Evolutionary conservation across 1,140 invertebrate species (phyloP).

Genomic region (Zaprionus inermis): DNA sequence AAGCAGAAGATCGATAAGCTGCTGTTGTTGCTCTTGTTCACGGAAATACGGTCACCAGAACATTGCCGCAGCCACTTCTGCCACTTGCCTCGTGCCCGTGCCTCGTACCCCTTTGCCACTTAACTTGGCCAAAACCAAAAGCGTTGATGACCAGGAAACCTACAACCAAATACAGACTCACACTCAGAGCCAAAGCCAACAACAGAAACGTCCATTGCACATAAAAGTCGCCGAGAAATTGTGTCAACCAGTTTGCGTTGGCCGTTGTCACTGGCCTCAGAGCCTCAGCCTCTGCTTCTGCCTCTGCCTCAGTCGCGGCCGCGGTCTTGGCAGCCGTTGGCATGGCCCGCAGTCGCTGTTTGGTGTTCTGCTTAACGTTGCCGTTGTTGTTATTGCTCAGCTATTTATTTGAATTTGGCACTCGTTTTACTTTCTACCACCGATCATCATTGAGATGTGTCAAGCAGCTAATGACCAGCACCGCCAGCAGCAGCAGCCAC

Average conservation of each 20-base stretch:
- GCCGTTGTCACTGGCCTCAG: not conserved
- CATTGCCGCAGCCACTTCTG: not conserved
- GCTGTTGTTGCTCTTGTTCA: not conserved
- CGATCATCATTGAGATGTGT: conserved; percentile 22
- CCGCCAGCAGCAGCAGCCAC: not conserved
- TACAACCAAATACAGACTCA: conserved; percentile 30
- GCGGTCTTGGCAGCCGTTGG: not conserved
- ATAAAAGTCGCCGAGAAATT: conserved; percentile 77
- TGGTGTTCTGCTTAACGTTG: conserved; percentile 40
- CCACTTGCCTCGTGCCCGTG: too few species aligned
- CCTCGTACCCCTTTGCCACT: conserved; percentile 14
- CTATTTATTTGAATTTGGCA: conserved; percentile 72
- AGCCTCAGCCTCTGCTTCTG: not conserved
- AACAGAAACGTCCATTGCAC: conserved; percentile 57
- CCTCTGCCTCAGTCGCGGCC: not conserved
- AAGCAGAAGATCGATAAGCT: not conserved
- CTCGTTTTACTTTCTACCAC: conserved; percentile 69
- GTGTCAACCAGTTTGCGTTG: conserved; percentile 73
- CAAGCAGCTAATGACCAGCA: conserved; percentile 3
- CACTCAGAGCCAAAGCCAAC: conserved; percentile 30
- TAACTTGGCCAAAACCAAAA: conserved; percentile 28
- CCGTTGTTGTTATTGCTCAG: not conserved
- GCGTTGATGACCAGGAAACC: conserved; percentile 44
- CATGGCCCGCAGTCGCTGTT: conserved; percentile 15
- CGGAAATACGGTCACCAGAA: not conserved